These are phyloP conservation scores for Xenotilapia flavipinnis DNA, from an alignment of 2,113 vertebrate genomes.

Conservation along the genomic window DNA sequence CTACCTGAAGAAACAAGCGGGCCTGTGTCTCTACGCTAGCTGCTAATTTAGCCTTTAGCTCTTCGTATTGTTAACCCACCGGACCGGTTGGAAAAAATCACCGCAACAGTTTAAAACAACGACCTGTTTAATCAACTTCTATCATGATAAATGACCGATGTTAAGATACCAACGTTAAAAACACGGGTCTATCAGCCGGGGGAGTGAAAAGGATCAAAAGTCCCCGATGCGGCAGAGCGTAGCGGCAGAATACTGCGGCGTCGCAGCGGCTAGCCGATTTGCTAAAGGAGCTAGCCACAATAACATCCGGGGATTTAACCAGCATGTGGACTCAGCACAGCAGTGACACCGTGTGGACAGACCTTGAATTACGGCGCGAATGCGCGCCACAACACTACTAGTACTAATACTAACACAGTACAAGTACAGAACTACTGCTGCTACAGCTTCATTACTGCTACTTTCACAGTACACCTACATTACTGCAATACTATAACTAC, in stretches of 20 bases:
- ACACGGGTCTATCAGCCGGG: neutral
- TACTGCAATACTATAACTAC: neutral
- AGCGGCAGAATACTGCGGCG: constrained; percentile 38
- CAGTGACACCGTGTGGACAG: neutral
- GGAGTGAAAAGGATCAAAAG: constrained; percentile 22
- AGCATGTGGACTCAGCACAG: neutral
- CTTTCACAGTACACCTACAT: neutral
- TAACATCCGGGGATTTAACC: constrained; percentile 69
- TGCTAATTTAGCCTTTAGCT: constrained; percentile 44
- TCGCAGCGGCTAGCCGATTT: constrained; percentile 54
- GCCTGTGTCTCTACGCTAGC: constrained; percentile 24
- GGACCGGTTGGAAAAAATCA: constrained; percentile 34
- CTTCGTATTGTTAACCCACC: constrained; percentile 56
- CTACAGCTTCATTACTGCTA: neutral
- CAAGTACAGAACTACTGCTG: neutral
- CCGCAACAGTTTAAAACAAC: constrained; percentile 4
- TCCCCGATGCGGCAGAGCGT: constrained; percentile 50
- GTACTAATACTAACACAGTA: neutral
- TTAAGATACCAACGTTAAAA: neutral
- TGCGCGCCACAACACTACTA: neutral
- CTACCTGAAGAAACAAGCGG: constrained; percentile 37
- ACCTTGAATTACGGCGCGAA: neutral
- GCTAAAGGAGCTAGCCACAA: constrained; percentile 62
- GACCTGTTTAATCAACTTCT: constrained; percentile 5
- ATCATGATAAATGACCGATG: constrained; percentile 42